Base-by-base conservation (phyloP, 2,113 vertebrate genomes). In the Myiozetetes cayanensis region DNA sequence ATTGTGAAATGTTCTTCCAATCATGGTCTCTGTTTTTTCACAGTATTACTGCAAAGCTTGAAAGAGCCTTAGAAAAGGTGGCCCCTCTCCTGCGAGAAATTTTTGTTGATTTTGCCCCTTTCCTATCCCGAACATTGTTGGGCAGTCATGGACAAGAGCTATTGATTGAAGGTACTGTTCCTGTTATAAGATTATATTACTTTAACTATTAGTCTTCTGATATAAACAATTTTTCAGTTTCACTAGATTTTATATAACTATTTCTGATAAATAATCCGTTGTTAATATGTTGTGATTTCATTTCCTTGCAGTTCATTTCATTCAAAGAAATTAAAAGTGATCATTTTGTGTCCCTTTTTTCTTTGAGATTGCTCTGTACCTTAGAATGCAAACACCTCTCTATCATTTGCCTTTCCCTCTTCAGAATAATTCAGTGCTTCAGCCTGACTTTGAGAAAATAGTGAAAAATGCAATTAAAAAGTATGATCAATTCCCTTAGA, bases 81-180 rank as follows among this genome's bases (percentile, higher is more conserved):
- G 99, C 99, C 8, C 99, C 99, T 78, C 98, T 99, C 87, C 98
- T 99, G 93, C 97, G 99, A 94, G 99, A 99, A 98, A 99, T 99
- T 96, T 99, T 99, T 97, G 99, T 99, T 96, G 99, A 99, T 97
- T 99, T 99, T 98, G 99, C 99, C 21, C 99, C 99, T 80, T 99
- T 99, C 95, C 97, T 99, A 31, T 99, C 99, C 21, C 98, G 99
- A 74, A 99, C 99, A 12, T 96, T 99, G 92, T 97, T 99, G 97
- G 99, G 99, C 86, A 99, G 99, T 97, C 99, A 99, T 46, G 99
- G 99, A 93, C 99, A 99, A 97, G 99, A 99, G 94, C 97, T 99
- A 82, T 98, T 99, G 94, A 99, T 99, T 95, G 99, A 99, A 99
- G 99, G 99, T 99, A 99, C 92, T 96, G 96, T 96, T 98, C 74